Percentiles rank a stretch among this genome's conserved stretches.
phyloP scores from a whole-genome alignment of 1,140 invertebrate species.

The Pseudomyrmex cubaensis region DNA sequence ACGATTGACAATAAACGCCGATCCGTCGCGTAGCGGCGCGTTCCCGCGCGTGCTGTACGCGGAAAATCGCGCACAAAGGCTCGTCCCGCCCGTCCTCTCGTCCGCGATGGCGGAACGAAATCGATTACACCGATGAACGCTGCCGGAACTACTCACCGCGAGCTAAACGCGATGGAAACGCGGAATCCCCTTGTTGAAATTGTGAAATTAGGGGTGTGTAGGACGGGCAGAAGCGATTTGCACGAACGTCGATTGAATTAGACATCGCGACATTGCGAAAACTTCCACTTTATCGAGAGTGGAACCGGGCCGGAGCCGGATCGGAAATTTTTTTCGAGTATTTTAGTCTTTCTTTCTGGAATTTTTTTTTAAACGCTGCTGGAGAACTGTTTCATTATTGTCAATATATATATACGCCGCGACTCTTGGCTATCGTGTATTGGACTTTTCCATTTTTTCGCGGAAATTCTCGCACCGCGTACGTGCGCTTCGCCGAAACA shows the following conservation, averaged over 20 bases:
- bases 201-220: constrained; percentile 45
- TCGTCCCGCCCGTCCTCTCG: too few species aligned
- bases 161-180: constrained; percentile 39
- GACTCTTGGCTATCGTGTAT: constrained; percentile 10
- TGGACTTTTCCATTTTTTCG: constrained; percentile 5
- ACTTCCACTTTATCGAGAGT: background rate
- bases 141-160: constrained; percentile 49
- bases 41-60: constrained; percentile 44
- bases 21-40: constrained; percentile 29
- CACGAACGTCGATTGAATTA: constrained; percentile 8
- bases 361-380: background rate
- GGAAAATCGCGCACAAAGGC: constrained; percentile 49
- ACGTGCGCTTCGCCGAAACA: constrained; percentile 10
- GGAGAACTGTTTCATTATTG: constrained; percentile 28
- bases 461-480: constrained; percentile 13
- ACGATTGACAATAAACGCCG: constrained; percentile 51
- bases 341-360: background rate
- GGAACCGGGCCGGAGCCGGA: background rate
- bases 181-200: constrained; percentile 28
- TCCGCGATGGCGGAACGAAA: constrained; percentile 33
- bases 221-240: constrained; percentile 2
- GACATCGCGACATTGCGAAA: constrained; percentile 19
- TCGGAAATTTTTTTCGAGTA: background rate
- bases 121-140: constrained; percentile 59
- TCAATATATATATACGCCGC: background rate